phyloP scores from a whole-genome alignment of 2,888 invertebrate species.

The Melieria picta region DNA sequence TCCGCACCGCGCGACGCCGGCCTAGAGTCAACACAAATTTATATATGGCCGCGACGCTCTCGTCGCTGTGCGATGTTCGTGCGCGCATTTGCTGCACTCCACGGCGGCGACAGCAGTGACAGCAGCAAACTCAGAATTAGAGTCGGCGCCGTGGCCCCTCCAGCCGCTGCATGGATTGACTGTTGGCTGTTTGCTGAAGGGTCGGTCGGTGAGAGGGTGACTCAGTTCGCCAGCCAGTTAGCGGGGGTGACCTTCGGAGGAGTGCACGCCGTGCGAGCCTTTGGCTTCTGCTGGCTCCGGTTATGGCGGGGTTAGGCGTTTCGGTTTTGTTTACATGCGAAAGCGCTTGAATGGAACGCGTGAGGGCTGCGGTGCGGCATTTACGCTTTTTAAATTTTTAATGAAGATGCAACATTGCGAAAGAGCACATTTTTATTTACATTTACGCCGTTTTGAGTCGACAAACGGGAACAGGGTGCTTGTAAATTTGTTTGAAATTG shows the following conservation, averaged over 20 bases:
- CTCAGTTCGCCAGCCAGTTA: no score
- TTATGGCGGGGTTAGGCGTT: neutral
- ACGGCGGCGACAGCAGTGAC: no score
- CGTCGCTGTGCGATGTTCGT: neutral
- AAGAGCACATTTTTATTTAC: conserved; percentile 22
- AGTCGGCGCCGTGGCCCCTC: neutral
- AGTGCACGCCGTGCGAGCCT: neutral
- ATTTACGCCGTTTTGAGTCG: conserved; percentile 29
- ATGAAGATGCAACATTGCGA: conserved; percentile 39
- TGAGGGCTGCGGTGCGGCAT: conserved; percentile 10
- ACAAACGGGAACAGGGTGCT: conserved; percentile 15
- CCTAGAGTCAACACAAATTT: no score
- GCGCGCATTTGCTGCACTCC: neutral
- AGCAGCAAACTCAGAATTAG: no score
- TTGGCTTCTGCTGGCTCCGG: neutral
- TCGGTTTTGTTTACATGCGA: conserved; percentile 18
- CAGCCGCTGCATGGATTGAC: no score
- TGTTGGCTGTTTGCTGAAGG: no score
- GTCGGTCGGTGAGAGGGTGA: no score
- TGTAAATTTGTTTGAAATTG: neutral
- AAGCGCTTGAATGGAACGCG: no score
- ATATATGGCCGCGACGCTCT: no score
- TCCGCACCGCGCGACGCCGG: neutral
- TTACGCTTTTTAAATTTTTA: conserved; percentile 42
- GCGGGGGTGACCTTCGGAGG: no score